Evolutionary conservation across 2,113 vertebrate genomes (phyloP).

Genomic region (Xyrauchen texanus): DNA sequence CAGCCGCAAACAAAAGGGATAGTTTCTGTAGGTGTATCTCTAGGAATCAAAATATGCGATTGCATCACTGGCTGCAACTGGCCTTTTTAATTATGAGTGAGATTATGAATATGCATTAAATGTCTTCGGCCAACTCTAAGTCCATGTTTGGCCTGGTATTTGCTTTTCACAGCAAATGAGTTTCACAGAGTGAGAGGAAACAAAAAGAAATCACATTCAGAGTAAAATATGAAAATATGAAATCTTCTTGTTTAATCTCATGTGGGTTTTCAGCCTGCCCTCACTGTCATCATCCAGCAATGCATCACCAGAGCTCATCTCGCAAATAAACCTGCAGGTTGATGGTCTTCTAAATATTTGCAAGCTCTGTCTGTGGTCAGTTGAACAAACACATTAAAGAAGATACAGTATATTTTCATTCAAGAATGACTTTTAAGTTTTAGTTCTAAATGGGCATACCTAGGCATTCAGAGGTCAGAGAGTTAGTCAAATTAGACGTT

Average conservation of each 20-base stretch:
- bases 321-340: constrained; percentile 8
- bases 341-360: background rate
- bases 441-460: constrained; percentile 17
- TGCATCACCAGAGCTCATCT: background rate
- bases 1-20: background rate
- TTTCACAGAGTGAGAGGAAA: no score
- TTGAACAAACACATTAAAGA: constrained; percentile 33
- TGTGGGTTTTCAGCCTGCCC: background rate
- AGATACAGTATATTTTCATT: constrained; percentile 38
- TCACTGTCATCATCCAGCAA: background rate
- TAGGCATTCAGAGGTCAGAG: constrained; percentile 7
- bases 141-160: no score
- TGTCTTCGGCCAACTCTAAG: no score
- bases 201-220: background rate
- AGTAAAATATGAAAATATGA: constrained; percentile 5
- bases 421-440: background rate
- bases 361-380: constrained; percentile 18
- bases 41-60: constrained; percentile 36
- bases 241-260: constrained; percentile 13
- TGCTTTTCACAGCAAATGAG: constrained; percentile 15
- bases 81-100: constrained; percentile 56
- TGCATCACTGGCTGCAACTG: constrained; percentile 59
- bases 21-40: constrained; percentile 51
- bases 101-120: constrained; percentile 62
- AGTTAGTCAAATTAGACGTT: constrained; percentile 9